These are phyloP conservation scores for Galaxea fascicularis DNA, from an alignment of 92 coral and sea anemone species.

Conservation along the genomic window DNA sequence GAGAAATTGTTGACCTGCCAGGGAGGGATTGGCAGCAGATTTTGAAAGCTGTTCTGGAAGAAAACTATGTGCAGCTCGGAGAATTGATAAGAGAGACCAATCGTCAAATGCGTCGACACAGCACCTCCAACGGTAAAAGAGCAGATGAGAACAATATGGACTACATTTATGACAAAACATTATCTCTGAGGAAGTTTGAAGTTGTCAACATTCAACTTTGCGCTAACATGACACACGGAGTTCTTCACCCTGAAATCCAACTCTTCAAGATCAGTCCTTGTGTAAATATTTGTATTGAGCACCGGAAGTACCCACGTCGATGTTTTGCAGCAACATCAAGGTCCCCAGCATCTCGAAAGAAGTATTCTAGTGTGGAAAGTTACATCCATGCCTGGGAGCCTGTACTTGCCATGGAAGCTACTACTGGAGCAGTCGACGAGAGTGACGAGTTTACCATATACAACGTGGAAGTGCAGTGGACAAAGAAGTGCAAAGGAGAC, in stretches of 20 bases:
- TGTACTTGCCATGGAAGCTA: slow-evolving; percentile 90
- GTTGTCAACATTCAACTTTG: slow-evolving; percentile 72
- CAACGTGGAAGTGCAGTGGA: slow-evolving; percentile 17
- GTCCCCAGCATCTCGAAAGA: slow-evolving; percentile 53
- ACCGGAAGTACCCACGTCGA: slow-evolving; percentile 69
- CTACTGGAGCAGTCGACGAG: slow-evolving; percentile 74
- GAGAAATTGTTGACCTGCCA: slow-evolving; percentile 3
- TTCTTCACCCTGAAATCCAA: slow-evolving; percentile 82
- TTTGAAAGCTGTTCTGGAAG: not conserved
- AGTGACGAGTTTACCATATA: slow-evolving; percentile 73
- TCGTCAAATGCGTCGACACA: not conserved
- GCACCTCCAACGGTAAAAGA: not conserved
- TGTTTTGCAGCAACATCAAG: slow-evolving; percentile 78
- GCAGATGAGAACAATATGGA: not conserved
- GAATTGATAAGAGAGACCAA: not conserved
- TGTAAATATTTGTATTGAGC: slow-evolving; percentile 83
- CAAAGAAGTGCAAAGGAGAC: not conserved
- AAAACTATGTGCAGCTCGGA: not conserved
- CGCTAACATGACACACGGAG: slow-evolving; percentile 61
- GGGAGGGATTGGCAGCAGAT: slow-evolving; percentile 1
- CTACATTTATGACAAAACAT: slow-evolving; percentile 58
- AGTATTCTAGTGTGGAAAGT: slow-evolving; percentile 38
- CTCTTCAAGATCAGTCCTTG: slow-evolving; percentile 71
- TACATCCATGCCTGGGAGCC: slow-evolving; percentile 84
- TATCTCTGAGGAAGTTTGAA: slow-evolving; percentile 67